Evolutionary conservation across 1,140 invertebrate species (phyloP), one percentile per base, ranked within the genome.

Genomic region (Diachasma alloeum): DNA sequence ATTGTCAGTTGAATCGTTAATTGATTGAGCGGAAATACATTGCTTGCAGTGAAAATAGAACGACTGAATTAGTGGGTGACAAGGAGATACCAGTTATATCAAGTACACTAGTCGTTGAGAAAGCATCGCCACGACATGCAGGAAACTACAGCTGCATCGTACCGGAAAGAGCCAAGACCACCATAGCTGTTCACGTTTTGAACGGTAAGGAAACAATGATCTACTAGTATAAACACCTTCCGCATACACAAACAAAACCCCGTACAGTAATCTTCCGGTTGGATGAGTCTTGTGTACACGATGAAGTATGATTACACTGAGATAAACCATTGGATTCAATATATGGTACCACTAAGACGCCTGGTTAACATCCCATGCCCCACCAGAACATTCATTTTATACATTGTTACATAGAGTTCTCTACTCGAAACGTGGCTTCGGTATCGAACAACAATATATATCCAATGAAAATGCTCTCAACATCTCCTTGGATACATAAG

Each of bases 141-240:
- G 92, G 92, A 4, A 92, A 92, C 81, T 92, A 92, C 81, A 92
- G 91, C 63, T 92, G 92, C 81, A 81, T 88, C 66, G 91, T 92
- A 48, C 89, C 91, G 68, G 86, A 86, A 78, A 88, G 87, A 80
- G 87, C 87, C 73, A 87, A 83, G 77, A 86, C 89, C 69, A 88
- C 87, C 48, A 84, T 91, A 46, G 88, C 90, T 48, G 90, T 91
- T 70, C 90, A 91, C 80, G 89, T 91, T 46, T 87, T 91, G 26
- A 91, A 91, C 80, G 90, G 90, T 91, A 80, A 89, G 87, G 44
- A 84, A 67, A 36, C 72, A 74, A 74, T 22, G 44, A 42, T 39
- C 19, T 36, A 39, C 63, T 37, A 13, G 17, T 26, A 73, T 22
- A 37, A 68, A 42, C 31, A 70, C 9, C 67, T 63, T 56, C 70